Base-by-base conservation (phyloP, 2,113 vertebrate species). In the Illadopsis cleaveri region DNA sequence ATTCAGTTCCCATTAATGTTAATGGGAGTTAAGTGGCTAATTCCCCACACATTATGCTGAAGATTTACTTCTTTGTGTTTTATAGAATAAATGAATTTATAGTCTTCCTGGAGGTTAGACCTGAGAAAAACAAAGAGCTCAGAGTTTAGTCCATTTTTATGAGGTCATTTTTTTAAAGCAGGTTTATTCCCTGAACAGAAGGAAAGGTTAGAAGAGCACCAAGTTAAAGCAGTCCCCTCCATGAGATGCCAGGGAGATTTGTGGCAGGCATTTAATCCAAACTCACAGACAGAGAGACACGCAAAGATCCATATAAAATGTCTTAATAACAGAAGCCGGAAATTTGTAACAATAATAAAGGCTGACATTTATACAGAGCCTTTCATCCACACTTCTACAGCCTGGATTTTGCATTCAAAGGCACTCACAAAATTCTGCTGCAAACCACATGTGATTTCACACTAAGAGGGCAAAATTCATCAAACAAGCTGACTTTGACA, bases 11-110 rank as follows among this genome's bases (percentile, higher is more conserved):
- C 90, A 96, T 97, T 96, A 97, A 97, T 95, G 95, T 95, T 96
- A 97, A 97, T 96, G 93, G 96, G 97, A 97, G 96, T 96, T 97
- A 97, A 97, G 96, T 96, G 97, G 95, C 96, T 97, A 97, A 97
- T 97, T 97, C 94, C 95, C 92, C 88, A 93, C 94, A 94, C 95
- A 85, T 96, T 97, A 94, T 82, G 90, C 90, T 73, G 84, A 93
- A 96, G 96, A 97, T 97, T 97, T 97, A 97, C 96, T 95, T 97
- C 93, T 91, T 91, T 62, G 51, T 90, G 69, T 91, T 97, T 97
- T 95, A 95, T 88, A 96, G 95, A 96, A 96, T 90, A 93, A 97
- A 96, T 96, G 40, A 97, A 97, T 97, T 97, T 97, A 96, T 93
- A 84, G 94, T 83, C 76, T 95, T 96, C 84, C 86, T 94, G 87